Evolutionary conservation across 2,113 vertebrate species (phyloP).

Genomic region (Halcyon malimbica): DNA sequence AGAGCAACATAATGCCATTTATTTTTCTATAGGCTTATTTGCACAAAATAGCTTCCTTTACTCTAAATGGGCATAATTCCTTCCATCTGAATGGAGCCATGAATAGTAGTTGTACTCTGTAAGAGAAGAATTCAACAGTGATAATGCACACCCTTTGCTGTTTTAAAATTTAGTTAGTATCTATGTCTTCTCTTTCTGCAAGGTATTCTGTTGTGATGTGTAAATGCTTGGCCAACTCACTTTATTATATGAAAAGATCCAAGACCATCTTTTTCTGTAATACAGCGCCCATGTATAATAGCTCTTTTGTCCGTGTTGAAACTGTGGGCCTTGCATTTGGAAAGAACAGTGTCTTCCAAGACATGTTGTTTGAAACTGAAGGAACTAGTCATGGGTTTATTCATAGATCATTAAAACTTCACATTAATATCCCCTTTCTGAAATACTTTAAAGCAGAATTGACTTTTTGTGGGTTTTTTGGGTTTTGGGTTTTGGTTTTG

Average conservation of each 20-base stretch:
- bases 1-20: neutral
- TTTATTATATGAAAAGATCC: neutral
- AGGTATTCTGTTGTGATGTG: neutral
- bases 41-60: neutral
- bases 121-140: neutral
- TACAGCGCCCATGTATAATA: rapidly evolving
- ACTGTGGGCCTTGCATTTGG: neutral
- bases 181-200: neutral
- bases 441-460: neutral
- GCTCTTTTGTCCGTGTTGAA: neutral
- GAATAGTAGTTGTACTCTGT: neutral
- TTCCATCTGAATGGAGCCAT: neutral
- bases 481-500: too few relatives aligned
- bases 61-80: neutral
- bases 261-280: neutral
- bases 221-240: neutral
- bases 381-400: neutral
- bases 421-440: neutral
- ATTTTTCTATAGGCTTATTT: neutral
- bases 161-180: neutral
- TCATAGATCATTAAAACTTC: neutral
- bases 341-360: neutral
- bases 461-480: too few relatives aligned
- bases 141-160: neutral
- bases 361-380: neutral